phyloP scores from a whole-genome alignment of 2,888 invertebrate genomes.

The Lycocerus yunnanus region DNA sequence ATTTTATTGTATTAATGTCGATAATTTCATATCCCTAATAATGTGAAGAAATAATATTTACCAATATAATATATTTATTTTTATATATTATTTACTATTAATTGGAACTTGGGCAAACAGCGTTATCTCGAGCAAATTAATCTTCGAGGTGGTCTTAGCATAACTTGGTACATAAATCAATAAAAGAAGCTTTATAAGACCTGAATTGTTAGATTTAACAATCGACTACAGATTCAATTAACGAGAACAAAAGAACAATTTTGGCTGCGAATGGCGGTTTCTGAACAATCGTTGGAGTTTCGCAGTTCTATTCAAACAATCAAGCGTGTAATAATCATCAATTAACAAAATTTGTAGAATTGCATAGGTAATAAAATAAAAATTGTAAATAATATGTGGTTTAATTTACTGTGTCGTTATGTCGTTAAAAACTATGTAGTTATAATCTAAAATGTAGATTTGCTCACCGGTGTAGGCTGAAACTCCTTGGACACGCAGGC shows the following conservation, averaged over 20 bases:
- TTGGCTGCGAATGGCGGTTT: conserved; percentile 54
- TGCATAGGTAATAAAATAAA: neutral
- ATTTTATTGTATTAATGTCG: no score
- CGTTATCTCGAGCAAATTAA: neutral
- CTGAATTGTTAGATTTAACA: conserved; percentile 38
- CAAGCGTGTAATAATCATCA: neutral
- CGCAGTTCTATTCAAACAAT: conserved; percentile 2
- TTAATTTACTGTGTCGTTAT: neutral
- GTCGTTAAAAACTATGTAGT: no score
- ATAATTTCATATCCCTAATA: no score
- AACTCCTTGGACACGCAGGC: no score
- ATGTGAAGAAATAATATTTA: no score
- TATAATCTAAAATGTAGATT: no score
- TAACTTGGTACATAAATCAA: conserved; percentile 4
- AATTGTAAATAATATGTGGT: neutral
- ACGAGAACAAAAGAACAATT: conserved; percentile 54
- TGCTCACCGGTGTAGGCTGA: no score
- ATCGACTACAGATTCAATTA: conserved; percentile 54
- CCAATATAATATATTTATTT: no score
- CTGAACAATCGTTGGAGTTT: conserved; percentile 9
- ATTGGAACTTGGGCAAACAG: neutral
- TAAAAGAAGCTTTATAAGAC: conserved; percentile 11
- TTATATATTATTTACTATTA: no score
- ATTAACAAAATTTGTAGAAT: neutral
- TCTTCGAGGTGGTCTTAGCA: neutral